Base-by-base conservation (phyloP, 2,797 vertebrate species). In the Falco naumanni region DNA sequence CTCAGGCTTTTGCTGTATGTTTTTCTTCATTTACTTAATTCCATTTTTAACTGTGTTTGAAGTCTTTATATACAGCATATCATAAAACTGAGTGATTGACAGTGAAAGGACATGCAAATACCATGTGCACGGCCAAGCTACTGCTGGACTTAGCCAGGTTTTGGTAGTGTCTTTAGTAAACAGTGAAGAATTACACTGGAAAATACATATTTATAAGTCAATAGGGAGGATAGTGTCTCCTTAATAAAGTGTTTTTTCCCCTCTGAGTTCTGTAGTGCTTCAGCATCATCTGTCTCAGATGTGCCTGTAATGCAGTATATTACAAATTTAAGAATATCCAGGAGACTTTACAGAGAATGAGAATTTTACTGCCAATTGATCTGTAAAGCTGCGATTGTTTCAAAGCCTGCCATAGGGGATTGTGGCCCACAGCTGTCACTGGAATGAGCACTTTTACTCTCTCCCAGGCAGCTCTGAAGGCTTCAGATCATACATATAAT, bases 331-430 rank as follows among this genome's bases (percentile, higher is more conserved):
- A 26, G 80, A 88, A 37, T 41, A 59, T 72, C 65, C 80, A 17
- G 33, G 86, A 59, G 83, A 31, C 13, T 65, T 50, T 54, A 2
- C 33, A 22, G 56, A 78, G 70, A 91, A 78, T 34, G 70, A 75
- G 93, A 68, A 64, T 91, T 88, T 90, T 75, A 33, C 72, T 90
- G 85, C 71, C 60, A 37, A 15, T 66, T 89, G 37, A 60, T 94
- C 43, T 69, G 63, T 66, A 29, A 48, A 91, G 33, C 68, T 56
- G 72, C 41, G 74, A 70, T 91, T 79, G 94, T 82, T 82, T 91
- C 76, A 87, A 57, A 84, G 76, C 11, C 70, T 90, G 33, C 63
- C 34, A 3, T 7, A 57, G 47, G 56, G 80, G n/a, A 75, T 13
- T 75, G 88, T 33, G 72, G 69, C 83, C 51, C 57, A 48, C 50